Evolutionary conservation across 2,888 invertebrate genomes (phyloP), one percentile per base, ranked within the genome.

Genomic region (Pelosia muscerda): DNA sequence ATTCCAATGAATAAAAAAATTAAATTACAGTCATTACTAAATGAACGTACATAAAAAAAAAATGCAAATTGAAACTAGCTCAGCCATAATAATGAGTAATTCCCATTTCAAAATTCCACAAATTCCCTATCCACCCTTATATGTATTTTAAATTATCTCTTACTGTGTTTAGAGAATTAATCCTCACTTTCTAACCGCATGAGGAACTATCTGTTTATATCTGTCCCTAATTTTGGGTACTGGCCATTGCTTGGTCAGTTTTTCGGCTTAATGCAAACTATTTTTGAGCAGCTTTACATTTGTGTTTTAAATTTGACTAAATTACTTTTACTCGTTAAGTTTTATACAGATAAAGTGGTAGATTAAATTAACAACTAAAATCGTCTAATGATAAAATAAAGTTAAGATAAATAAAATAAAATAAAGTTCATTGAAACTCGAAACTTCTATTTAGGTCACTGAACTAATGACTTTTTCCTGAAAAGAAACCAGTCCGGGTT

Each of bases 121-220:
- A 75, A 49, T 71, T 81, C 75, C 73, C 65, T 77, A 69, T 63
- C 75, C 69, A 67, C 68, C 59, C 73, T 76, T 81, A 78, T 78
- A 77, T 75, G 74, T 73, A 79, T 76, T 79, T 75, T 77, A 75
- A 78, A 78, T 64, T 68, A 71, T 67, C 68, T 71, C 65, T 49
- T 66, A 61, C 56, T 69, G 68, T 71, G 71, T 75, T 77, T 74
- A 75, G 76, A 72, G 68, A 75, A 75, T 80, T 81, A 83, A 84
- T 82, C 79, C 72, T 73, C 68, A 67, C 60, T 72, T 60, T 69
- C 76, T 75, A 69, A 82, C 85, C 85, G 75, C 85, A 82, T 63
- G 71, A 72, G 74, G 74, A 63, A 49, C 49, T 49, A 8, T 49
- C 49, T 49, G 64, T 73, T 69, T 58, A 62, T 65, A 68, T 26